Conservation (phyloP, 2,113 vertebrate species). For the Oreochromis spilurus region DNA sequence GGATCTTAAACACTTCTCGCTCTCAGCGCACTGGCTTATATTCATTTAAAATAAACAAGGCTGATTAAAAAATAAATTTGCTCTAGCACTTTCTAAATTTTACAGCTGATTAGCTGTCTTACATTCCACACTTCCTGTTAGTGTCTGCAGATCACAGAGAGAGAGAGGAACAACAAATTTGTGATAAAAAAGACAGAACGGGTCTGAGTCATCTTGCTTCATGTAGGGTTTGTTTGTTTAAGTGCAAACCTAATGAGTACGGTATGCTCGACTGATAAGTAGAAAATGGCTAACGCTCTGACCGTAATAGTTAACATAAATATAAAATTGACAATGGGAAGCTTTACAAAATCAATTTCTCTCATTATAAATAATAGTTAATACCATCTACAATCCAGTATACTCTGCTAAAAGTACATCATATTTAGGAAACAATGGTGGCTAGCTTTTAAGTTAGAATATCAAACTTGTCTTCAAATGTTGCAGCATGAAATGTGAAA, state of each 20-base stretch:
- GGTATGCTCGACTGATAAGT: not conserved
- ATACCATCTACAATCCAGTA: not conserved
- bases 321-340: not conserved
- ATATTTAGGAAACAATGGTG: not conserved
- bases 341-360: not conserved
- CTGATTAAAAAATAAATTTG: conserved; percentile 24
- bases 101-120: not conserved
- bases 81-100: not conserved
- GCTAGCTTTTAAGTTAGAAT: not conserved
- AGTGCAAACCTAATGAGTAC: not conserved
- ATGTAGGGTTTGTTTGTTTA: not conserved
- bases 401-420: not conserved
- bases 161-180: not conserved
- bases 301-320: not conserved
- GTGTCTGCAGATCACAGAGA: not conserved
- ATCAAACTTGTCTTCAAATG: not conserved
- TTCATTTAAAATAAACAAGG: conserved; percentile 7
- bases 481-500: not conserved
- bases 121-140: not conserved
- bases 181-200: not conserved
- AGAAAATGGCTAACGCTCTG: fast-evolving
- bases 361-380: not conserved
- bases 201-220: not conserved
- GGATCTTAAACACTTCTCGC: not conserved
- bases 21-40: not conserved